Conservation (phyloP, 2,797 vertebrate species). For the Aulostomus chinensis region DNA sequence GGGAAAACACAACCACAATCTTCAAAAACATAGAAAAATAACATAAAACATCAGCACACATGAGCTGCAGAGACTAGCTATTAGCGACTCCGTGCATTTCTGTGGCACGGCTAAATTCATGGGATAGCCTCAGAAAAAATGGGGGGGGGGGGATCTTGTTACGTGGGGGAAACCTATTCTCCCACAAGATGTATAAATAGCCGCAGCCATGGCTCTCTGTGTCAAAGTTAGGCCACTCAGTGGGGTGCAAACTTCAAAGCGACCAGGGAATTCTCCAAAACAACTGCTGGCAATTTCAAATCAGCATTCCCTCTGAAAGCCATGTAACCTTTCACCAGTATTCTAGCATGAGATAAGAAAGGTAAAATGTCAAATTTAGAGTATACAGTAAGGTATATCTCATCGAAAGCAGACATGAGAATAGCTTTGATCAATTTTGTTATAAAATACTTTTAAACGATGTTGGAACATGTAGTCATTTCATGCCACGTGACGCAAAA, state of each 20-base stretch:
- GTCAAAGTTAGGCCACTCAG: slow-evolving; percentile 85
- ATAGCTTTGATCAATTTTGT: not conserved
- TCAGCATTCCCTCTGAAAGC: slow-evolving; percentile 77
- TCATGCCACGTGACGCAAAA: too few relatives aligned
- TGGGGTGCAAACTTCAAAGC: slow-evolving; percentile 87
- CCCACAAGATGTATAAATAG: slow-evolving; percentile 83
- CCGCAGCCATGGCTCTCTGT: slow-evolving; percentile 80
- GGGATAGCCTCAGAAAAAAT: slow-evolving; percentile 39
- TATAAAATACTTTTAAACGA: too few relatives aligned
- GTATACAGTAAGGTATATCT: slow-evolving; percentile 18
- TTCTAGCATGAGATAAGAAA: slow-evolving; percentile 44
- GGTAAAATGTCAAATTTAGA: slow-evolving; percentile 54
- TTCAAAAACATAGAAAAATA: slow-evolving; percentile 27
- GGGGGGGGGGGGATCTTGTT: slow-evolving; percentile 31
- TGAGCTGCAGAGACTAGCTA: slow-evolving; percentile 6
- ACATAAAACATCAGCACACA: slow-evolving; percentile 33
- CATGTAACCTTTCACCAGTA: slow-evolving; percentile 70
- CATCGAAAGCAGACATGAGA: not conserved
- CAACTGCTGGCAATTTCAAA: slow-evolving; percentile 86
- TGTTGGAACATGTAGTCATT: too few relatives aligned
- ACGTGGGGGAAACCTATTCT: slow-evolving; percentile 73
- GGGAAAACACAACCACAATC: slow-evolving; percentile 16
- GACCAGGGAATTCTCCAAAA: slow-evolving; percentile 85
- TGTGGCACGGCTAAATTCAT: slow-evolving; percentile 17
- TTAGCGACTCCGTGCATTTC: slow-evolving; percentile 11